Percentiles rank a stretch among this genome's conserved stretches.
phyloP scores from a whole-genome alignment of 2,797 vertebrate genomes.

The Synanceia verrucosa region DNA sequence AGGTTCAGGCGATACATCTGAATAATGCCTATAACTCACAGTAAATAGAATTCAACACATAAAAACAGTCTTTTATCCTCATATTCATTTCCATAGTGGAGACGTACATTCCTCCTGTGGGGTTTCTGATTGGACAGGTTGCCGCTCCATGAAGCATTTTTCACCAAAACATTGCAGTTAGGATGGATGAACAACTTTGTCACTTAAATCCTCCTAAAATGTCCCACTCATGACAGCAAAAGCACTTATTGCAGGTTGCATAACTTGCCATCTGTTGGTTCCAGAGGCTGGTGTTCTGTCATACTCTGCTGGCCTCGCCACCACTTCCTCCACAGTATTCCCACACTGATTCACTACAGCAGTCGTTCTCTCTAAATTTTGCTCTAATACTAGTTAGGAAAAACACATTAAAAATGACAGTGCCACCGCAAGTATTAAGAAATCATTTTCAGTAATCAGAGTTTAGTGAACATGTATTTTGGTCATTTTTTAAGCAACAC shows the following conservation, averaged over 20 bases:
- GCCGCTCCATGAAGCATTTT: too few relatives aligned
- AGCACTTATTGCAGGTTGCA: not conserved
- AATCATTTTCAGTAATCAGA: not conserved
- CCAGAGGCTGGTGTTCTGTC: not conserved
- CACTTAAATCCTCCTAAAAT: not conserved
- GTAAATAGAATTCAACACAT: too few relatives aligned
- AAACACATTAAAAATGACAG: not conserved
- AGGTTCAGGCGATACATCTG: too few relatives aligned
- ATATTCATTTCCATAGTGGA: too few relatives aligned
- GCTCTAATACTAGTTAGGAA: not conserved
- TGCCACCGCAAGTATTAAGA: not conserved
- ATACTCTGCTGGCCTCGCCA: not conserved
- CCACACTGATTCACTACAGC: too few relatives aligned
- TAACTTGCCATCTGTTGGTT: not conserved
- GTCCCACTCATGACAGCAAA: not conserved
- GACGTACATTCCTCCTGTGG: too few relatives aligned
- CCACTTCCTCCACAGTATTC: not conserved
- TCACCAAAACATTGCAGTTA: too few relatives aligned
- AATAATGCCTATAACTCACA: too few relatives aligned
- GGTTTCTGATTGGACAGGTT: too few relatives aligned
- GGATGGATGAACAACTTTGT: too few relatives aligned
- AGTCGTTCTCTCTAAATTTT: too few relatives aligned
- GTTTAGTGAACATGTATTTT: not conserved
- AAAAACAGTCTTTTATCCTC: too few relatives aligned
- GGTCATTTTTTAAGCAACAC: not conserved